Conservation (phyloP, 2,797 vertebrate species). For the Acanthornis magna region DNA sequence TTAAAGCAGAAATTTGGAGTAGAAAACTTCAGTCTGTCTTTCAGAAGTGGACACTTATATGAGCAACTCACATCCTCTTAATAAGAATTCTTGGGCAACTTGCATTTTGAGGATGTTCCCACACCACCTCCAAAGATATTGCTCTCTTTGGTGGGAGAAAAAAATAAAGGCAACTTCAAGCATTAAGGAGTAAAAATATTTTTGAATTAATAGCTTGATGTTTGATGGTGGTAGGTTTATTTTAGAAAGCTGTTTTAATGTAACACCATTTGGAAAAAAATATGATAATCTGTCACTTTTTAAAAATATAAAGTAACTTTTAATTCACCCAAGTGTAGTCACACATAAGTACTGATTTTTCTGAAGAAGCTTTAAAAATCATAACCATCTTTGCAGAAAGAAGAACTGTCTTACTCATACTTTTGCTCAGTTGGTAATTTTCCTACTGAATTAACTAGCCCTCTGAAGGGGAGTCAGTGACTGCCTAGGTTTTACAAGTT, state of each 20-base stretch:
- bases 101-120: neutral
- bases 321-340: neutral
- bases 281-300: neutral
- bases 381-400: neutral
- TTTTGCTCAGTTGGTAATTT: neutral
- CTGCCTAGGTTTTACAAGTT: neutral
- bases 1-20: neutral
- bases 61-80: neutral
- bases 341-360: neutral
- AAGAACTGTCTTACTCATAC: neutral
- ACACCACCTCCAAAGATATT: neutral
- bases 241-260: neutral
- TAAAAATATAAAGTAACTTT: neutral
- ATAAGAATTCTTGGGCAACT: neutral
- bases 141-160: neutral
- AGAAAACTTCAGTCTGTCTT: neutral
- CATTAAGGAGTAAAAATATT: neutral
- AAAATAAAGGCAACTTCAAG: neutral
- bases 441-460: neutral
- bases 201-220: neutral
- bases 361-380: neutral
- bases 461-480: neutral
- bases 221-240: neutral
- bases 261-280: neutral
- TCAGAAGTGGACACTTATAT: neutral